Base-by-base conservation (phyloP, 1,140 invertebrate genomes). In the Drosophila bipectinata region DNA sequence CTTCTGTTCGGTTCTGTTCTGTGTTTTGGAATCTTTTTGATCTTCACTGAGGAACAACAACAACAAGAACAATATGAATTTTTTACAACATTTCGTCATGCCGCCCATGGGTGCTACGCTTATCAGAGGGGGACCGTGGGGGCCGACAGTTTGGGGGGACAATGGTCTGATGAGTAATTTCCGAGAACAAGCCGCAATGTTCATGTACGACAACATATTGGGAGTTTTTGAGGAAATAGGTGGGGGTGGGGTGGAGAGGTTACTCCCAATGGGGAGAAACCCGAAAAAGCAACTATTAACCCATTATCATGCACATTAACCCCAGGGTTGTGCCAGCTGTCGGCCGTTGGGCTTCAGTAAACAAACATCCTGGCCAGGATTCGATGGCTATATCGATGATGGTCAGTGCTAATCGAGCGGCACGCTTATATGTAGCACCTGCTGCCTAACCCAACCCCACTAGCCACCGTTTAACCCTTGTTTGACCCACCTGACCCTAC, bases 31-130 rank as follows among this genome's bases (percentile, higher is more conserved):
- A 88, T 88, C 78, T 87, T 76, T 88, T 87, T 72, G 78, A 87
- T 87, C 82, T 88, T 48, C 45, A 26, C 15, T 44, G n/a, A 3
- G 49, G 41, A 69, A 26, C 30, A 54, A 18, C 18, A 18, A 18
- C 18, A 18, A 39, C 37, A 69, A 53, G 26, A 64, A 63, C 60
- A 66, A 53, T 61, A 53, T 52, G 59, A 0, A 28, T 21, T 21
- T 21, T 21, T 75, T 61, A 78, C 82, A 85, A 74, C 69, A 87
- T 87, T 87, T 88, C 82, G 82, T 87, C 79, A 88, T 77, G 56
- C 60, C 64, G 66, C 58, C 55, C 37, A 47, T 45, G 49, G 56
- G 32, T 44, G 53, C 58, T 49, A 10, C 57, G 62, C 74, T 87
- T 82, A 87, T 87, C 82, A 58, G 6, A n/a, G 45, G 34, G 12